Base-by-base conservation (phyloP, 1,140 invertebrate species). In the roundworm (Caenorhabditis elegans) region DNA sequence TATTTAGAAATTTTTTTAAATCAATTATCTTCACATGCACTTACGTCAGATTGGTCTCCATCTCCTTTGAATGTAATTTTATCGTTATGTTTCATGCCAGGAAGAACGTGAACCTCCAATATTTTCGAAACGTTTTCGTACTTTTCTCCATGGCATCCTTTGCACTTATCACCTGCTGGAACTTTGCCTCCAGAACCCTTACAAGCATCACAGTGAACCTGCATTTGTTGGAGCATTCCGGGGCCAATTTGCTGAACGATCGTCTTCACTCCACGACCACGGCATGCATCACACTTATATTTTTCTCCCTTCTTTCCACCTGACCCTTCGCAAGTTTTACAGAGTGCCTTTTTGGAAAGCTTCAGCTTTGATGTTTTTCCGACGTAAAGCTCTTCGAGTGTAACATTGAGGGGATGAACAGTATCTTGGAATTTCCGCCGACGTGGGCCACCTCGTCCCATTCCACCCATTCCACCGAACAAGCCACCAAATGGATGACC, bases 91-190 rank as follows among this genome's bases (percentile, higher is more conserved):
- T 89, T 88, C 92, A 92, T 92, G 43, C 92, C 92, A 87, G 92
- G 92, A 77, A 92, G 91, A 43, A 93, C 90, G 84, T 92, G 90
- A 31, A 93, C 92, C 86, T 93, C 92, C n/a, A 93, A 82, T 51
- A 92, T 70, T 53, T 93, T 93, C 36, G 90, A 89, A 78, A 92
- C 92, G 82, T 90, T 88, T 3, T 90, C 86, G 28, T 90, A 90
- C 86, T 92, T 92, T 24, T 90, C 89, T 10, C 92, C 92, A 28
- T 92, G 92, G 89, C 96, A 97, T 48, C 91, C 91, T 86, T 92
- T 92, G 90, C 95, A 97, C 43, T 93, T 92, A 90, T 95, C 93
- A 85, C 92, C 91, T n/a, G 95, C 93, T 88, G 92, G 93, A 82
- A 96, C 94, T 39, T 92, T 92, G 89, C 94, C 93, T 51, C 94